Percentiles rank a stretch among this genome's conserved stretches.
Evolutionary conservation across 2,113 vertebrate genomes (phyloP).

Genomic region (Myanophis thanlyinensis): DNA sequence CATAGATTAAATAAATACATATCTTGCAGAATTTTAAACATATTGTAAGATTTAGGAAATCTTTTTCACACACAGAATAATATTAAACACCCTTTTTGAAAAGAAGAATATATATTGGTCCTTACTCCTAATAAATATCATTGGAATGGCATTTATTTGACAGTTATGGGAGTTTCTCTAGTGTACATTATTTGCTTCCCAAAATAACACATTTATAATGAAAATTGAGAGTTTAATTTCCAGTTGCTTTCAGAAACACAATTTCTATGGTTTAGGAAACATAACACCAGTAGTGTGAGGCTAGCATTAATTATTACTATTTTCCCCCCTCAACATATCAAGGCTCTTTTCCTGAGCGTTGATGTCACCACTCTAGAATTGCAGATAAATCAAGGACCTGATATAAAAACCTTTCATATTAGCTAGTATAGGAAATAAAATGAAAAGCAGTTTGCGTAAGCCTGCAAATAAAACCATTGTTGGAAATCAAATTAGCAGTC

Average conservation of each 20-base stretch:
- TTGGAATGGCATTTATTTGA: neutral
- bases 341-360: neutral
- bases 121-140: neutral
- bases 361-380: neutral
- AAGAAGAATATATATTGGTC: neutral
- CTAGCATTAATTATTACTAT: no score
- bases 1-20: neutral
- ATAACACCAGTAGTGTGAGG: neutral
- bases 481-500: neutral
- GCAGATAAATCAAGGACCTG: neutral
- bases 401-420: neutral
- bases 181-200: neutral
- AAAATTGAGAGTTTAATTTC: neutral
- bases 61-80: neutral
- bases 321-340: neutral
- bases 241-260: neutral
- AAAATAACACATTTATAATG: neutral
- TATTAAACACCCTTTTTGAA: neutral
- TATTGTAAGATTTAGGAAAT: neutral
- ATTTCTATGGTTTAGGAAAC: neutral
- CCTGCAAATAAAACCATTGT: neutral
- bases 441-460: fast-evolving
- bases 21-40: neutral
- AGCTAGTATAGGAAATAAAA: neutral
- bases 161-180: neutral